These are phyloP conservation scores for Drosophila quadrilineata DNA, from an alignment of 1,140 invertebrate species.

Conservation along the genomic window DNA sequence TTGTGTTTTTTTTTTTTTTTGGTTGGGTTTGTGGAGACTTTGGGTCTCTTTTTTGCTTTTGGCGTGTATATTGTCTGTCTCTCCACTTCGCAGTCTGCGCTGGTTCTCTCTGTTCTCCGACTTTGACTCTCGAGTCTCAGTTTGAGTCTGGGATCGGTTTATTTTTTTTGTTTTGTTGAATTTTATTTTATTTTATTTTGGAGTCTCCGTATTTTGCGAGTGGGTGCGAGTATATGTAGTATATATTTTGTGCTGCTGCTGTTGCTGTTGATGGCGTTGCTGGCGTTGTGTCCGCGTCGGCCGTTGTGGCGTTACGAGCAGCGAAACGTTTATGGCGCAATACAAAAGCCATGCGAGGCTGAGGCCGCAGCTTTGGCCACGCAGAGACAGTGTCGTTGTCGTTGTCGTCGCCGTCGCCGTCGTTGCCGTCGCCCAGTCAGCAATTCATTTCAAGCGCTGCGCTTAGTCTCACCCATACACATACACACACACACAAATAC, in stretches of 20 bases:
- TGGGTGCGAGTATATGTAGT: constrained; percentile 45
- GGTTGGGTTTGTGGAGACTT: constrained; percentile 51
- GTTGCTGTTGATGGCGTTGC: constrained; percentile 15
- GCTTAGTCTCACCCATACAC: constrained; percentile 42
- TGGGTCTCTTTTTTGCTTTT: constrained; percentile 46
- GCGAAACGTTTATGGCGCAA: constrained; percentile 81
- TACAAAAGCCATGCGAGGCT: constrained; percentile 81
- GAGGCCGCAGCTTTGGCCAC: constrained; percentile 67
- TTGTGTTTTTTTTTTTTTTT: background rate
- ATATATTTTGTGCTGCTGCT: constrained; percentile 41
- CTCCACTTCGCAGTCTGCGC: background rate
- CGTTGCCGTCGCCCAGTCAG: constrained; percentile 48
- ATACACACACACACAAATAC: constrained; percentile 6
- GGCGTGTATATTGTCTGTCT: constrained; percentile 32
- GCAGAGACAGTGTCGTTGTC: constrained; percentile 47
- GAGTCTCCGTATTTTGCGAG: constrained; percentile 32
- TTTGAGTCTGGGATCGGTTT: constrained; percentile 31
- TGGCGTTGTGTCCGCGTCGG: constrained; percentile 63
- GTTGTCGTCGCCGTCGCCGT: constrained; percentile 21
- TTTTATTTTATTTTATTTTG: no score
- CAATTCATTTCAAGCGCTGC: constrained; percentile 68
- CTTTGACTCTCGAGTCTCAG: constrained; percentile 8
- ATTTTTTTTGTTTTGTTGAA: no score
- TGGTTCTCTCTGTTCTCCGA: constrained; percentile 13
- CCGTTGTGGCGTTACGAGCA: constrained; percentile 81